These are phyloP conservation scores for Oreortyx pictus DNA, from an alignment of 2,797 vertebrate species.

Conservation along the genomic window DNA sequence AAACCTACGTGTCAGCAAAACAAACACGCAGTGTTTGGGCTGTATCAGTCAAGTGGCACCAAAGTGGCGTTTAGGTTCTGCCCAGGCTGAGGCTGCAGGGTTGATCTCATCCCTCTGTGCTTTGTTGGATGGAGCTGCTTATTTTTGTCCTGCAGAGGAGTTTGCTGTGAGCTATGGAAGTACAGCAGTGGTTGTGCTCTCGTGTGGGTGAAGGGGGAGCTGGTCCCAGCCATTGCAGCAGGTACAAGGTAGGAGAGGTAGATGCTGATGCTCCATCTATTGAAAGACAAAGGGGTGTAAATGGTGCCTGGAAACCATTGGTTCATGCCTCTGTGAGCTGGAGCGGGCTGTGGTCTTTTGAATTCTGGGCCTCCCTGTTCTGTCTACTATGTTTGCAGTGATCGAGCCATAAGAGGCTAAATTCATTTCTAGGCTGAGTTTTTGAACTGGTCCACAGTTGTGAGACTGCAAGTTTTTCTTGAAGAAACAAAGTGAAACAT, in stretches of 20 bases:
- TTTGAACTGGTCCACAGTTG: background rate
- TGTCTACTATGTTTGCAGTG: rapidly evolving
- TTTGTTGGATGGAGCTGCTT: background rate
- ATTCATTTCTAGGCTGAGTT: background rate
- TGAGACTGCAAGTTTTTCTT: background rate
- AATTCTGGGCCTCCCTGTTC: background rate
- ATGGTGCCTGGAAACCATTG: background rate
- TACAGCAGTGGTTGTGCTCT: rapidly evolving
- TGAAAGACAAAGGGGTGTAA: background rate
- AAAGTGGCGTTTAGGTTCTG: constrained; percentile 7
- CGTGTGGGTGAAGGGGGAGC: background rate
- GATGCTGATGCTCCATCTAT: rapidly evolving
- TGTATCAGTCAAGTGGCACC: constrained; percentile 40
- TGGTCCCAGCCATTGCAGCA: rapidly evolving
- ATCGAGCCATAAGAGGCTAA: too few species aligned
- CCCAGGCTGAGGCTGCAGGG: background rate
- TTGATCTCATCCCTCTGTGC: background rate
- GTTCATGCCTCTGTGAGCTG: background rate
- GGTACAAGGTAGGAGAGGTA: background rate
- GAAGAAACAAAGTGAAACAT: background rate
- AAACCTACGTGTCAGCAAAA: constrained; percentile 43
- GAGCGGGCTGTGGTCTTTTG: background rate
- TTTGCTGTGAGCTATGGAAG: background rate
- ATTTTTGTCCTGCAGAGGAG: rapidly evolving
- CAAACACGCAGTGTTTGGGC: constrained; percentile 32